phyloP scores from a whole-genome alignment of 2,888 invertebrate species.

The Chironomus riparius region DNA sequence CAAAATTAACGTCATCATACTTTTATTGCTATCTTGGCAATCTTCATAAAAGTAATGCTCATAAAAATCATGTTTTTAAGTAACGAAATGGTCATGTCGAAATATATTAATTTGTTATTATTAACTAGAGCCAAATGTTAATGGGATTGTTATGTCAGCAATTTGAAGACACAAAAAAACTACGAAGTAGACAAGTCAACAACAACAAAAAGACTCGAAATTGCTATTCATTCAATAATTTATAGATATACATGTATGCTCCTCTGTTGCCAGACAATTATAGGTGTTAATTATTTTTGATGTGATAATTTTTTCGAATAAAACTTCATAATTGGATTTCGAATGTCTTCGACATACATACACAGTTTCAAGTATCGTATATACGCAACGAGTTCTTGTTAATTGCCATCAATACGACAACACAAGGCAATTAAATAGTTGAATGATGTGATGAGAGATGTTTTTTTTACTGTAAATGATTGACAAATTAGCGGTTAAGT shows the following conservation, averaged over 20 bases:
- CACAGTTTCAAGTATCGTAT: no score
- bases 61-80: no score
- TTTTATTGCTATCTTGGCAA: no score
- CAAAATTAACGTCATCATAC: no score
- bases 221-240: not conserved
- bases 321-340: conserved; percentile 25
- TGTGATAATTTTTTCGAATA: conserved; percentile 8
- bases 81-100: not conserved
- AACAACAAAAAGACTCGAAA: not conserved
- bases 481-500: not conserved
- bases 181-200: no score
- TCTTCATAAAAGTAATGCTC: no score
- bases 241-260: not conserved
- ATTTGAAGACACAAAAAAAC: not conserved
- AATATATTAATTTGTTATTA: conserved; percentile 16
- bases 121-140: conserved; percentile 1
- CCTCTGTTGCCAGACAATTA: conserved; percentile 8
- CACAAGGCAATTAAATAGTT: not conserved
- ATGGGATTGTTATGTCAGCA: conserved; percentile 10
- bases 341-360: not conserved
- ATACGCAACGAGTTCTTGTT: conserved; percentile 1
- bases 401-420: not conserved
- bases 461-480: not conserved
- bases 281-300: conserved; percentile 22
- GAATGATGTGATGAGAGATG: not conserved